Conservation (phyloP, 2,113 vertebrate genomes). For the Odontophorus gujanensis region DNA sequence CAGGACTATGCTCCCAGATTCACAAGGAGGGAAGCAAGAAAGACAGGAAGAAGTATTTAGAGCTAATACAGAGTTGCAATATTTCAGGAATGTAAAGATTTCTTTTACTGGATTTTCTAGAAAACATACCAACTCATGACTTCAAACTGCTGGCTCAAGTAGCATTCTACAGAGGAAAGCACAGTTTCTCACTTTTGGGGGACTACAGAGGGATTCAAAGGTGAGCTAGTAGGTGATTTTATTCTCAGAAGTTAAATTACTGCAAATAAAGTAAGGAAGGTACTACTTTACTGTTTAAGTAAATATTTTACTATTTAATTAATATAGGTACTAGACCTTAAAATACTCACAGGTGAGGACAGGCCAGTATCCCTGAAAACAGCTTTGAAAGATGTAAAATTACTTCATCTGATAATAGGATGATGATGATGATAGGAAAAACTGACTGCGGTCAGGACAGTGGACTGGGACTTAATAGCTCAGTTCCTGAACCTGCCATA, state of each 20-base stretch:
- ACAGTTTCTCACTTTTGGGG: neutral
- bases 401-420: neutral
- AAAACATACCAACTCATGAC: neutral
- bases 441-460: conserved; percentile 31
- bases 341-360: neutral
- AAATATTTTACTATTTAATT: neutral
- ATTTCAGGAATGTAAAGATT: neutral
- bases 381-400: neutral
- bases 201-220: neutral
- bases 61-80: neutral
- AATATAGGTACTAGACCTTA: neutral
- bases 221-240: neutral
- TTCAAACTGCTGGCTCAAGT: neutral
- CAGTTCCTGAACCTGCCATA: conserved; percentile 34
- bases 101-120: neutral
- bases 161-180: neutral
- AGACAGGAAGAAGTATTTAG: neutral
- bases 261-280: neutral
- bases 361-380: neutral
- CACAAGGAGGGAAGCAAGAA: neutral
- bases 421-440: conserved; percentile 39
- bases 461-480: conserved; percentile 18
- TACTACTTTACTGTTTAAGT: neutral
- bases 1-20: neutral
- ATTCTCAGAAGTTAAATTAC: neutral